phyloP scores from a whole-genome alignment of 2,797 vertebrate genomes.

The Rhinichthys osculus region DNA sequence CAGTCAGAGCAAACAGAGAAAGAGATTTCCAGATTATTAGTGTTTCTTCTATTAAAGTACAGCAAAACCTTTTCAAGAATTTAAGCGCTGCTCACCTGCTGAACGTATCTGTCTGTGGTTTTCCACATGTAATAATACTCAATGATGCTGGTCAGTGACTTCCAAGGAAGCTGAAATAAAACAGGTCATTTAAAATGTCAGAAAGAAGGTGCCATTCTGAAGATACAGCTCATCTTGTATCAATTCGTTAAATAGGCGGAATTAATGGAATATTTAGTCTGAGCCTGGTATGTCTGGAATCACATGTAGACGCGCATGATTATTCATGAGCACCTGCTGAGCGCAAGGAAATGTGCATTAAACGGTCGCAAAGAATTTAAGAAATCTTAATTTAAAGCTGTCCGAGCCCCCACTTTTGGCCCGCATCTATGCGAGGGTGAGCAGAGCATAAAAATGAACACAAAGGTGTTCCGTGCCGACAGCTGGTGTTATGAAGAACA shows the following conservation, averaged over 20 bases:
- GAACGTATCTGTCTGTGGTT: constrained; percentile 90
- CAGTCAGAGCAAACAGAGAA: neutral
- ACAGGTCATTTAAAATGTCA: constrained; percentile 10
- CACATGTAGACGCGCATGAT: constrained; percentile 60
- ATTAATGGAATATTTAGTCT: constrained; percentile 38
- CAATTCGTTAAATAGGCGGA: constrained; percentile 13
- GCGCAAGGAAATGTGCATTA: constrained; percentile 16
- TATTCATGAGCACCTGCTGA: constrained; percentile 77
- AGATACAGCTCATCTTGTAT: neutral
- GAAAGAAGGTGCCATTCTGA: neutral
- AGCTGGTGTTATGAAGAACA: constrained; percentile 33
- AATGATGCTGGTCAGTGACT: constrained; percentile 89
- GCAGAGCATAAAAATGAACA: constrained; percentile 27
- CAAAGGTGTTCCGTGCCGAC: constrained; percentile 28
- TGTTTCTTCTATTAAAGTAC: neutral
- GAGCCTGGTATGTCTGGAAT: constrained; percentile 22
- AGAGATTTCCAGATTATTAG: neutral
- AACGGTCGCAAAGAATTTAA: constrained; percentile 33
- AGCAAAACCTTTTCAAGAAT: neutral
- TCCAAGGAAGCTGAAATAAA: constrained; percentile 82
- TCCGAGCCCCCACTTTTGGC: constrained; percentile 28
- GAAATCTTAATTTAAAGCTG: constrained; percentile 32
- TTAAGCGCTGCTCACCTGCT: constrained; percentile 78
- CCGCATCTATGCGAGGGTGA: neutral
- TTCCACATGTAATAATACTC: constrained; percentile 94